phyloP scores from a whole-genome alignment of 2,797 vertebrate genomes.

The Hyperoplus immaculatus region DNA sequence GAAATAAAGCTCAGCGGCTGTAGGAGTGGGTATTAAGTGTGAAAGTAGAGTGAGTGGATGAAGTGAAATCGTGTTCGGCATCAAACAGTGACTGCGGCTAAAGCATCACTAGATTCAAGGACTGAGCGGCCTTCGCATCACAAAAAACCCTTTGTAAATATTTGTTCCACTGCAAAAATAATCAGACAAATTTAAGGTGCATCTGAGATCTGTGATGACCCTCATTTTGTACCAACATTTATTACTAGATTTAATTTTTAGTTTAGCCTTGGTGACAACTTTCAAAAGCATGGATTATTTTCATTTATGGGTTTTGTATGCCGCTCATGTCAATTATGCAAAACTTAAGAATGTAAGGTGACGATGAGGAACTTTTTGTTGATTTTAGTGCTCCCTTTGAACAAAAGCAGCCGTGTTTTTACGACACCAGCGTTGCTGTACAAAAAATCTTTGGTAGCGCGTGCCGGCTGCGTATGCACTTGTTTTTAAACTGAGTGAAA shows the following conservation, averaged over 20 bases:
- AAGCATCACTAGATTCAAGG: constrained; percentile 56
- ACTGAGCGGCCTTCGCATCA: constrained; percentile 47
- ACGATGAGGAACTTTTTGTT: no score
- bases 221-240: background rate
- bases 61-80: constrained; percentile 52
- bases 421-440: no score
- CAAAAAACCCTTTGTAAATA: background rate
- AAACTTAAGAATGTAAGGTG: background rate
- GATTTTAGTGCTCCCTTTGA: no score
- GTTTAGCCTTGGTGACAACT: background rate
- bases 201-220: background rate
- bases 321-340: background rate
- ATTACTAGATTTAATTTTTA: background rate
- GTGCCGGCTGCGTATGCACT: no score
- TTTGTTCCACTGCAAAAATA: background rate
- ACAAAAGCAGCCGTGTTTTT: no score
- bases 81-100: constrained; percentile 51
- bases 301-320: background rate
- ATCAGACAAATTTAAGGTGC: background rate
- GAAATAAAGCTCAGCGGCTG: constrained; percentile 51
- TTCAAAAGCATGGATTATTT: background rate
- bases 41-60: constrained; percentile 59
- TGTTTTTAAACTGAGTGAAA: no score
- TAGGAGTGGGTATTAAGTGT: constrained; percentile 55
- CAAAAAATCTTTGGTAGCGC: no score